Percentiles rank a stretch among this genome's conserved stretches.
phyloP scores from a whole-genome alignment of 2,888 invertebrate genomes.

The Eupithecia vulgata region DNA sequence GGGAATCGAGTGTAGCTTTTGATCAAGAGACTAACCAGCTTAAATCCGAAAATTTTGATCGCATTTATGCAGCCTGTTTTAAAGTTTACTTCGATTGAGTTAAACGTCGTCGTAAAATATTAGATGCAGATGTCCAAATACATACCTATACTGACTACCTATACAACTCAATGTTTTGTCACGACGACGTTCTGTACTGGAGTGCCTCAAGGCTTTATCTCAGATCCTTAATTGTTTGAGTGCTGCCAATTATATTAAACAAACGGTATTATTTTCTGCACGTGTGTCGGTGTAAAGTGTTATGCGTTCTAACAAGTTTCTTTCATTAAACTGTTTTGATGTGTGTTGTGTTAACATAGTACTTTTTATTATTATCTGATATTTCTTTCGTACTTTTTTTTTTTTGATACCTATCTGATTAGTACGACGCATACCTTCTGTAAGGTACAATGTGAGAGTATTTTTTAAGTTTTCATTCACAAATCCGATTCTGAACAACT shows the following conservation, averaged over 20 bases:
- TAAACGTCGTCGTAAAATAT: constrained; percentile 21
- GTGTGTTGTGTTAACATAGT: not conserved
- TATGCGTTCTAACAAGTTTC: constrained; percentile 17
- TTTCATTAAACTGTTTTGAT: not conserved
- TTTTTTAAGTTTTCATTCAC: not conserved
- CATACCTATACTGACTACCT: not conserved
- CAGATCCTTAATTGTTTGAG: constrained; percentile 35
- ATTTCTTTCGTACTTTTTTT: not conserved
- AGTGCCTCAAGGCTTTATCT: constrained; percentile 32
- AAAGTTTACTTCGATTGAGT: constrained; percentile 22
- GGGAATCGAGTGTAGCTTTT: constrained; percentile 11
- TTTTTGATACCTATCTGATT: not conserved
- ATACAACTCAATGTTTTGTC: constrained; percentile 16
- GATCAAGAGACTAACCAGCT: constrained; percentile 4
- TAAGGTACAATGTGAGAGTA: too few relatives aligned
- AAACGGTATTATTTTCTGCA: constrained; percentile 33
- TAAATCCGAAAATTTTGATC: constrained; percentile 5
- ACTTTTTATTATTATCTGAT: not conserved
- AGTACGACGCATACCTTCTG: too few relatives aligned
- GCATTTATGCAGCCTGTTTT: not conserved
- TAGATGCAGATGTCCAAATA: constrained; percentile 30
- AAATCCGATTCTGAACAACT: not conserved
- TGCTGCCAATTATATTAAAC: constrained; percentile 34
- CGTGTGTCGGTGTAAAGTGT: constrained; percentile 27
- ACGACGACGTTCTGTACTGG: constrained; percentile 13